Evolutionary conservation across 1,140 invertebrate genomes (phyloP), one percentile per base, ranked within the genome.

Genomic region (Medauroidea extradentata): DNA sequence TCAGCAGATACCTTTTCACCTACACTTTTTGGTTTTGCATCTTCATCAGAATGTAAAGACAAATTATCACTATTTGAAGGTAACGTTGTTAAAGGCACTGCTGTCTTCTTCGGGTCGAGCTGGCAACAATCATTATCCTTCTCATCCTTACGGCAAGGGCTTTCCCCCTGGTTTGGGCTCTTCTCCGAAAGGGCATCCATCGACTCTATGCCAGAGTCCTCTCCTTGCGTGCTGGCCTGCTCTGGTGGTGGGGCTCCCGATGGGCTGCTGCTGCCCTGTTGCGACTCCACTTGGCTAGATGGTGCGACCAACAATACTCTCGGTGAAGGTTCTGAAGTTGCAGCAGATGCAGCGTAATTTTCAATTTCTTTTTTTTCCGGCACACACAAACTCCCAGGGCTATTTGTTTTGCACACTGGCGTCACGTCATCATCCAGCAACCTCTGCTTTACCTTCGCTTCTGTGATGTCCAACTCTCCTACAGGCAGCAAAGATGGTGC

Each of bases 101-200:
- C 44, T 27, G 11, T 57, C 19, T 57, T 57, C 14, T 49, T 41
- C 7, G 56, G 9, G 18, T 49, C 44, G 23, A 23, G 39, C 18
- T 27, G 56, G 34, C 48, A 51, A 9, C 25, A 44, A n/a, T 57
- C 56, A 25, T 18, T 51, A 19, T 71, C 70, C 11, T 63, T 62
- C 8, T 70, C 70, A 21, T 73, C 70, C 61, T 73, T 73, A 14
- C 73, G 65, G 60, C 70, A 70, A 16, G 81, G 81, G 63, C 80
- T 81, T 66, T 83, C 82, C 25, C 82, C 86, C 71, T 94, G 91
- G 71, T 93, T 92, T 2, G 91, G 92, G 62, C 90, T 93, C 70
- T 95, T 95, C 68, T 95, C 92, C 21, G 91, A 93, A 3, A 94
- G 72, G 2, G 92, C 91, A 69, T 95, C 92, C 91, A 94, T 93